Conservation (phyloP, 2,888 invertebrate genomes). For the Cryptocephalus primarius region DNA sequence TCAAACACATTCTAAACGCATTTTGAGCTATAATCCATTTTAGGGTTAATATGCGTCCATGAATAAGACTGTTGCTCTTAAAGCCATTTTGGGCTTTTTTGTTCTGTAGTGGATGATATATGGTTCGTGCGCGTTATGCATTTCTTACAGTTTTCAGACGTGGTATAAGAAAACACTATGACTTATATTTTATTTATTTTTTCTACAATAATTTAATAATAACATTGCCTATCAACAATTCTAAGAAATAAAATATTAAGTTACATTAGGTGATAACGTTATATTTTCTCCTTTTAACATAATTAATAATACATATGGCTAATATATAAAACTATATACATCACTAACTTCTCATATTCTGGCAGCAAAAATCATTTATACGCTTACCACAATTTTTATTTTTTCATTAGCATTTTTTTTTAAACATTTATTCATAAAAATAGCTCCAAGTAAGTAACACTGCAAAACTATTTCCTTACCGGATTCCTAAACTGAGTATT, state of each 20-base stretch:
- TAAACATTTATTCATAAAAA: conserved; percentile 22
- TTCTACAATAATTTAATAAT: conserved; percentile 28
- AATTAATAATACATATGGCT: conserved; percentile 22
- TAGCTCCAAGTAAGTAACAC: conserved; percentile 20
- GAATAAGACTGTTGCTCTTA: too few species aligned
- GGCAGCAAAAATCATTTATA: conserved; percentile 5
- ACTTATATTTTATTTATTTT: conserved; percentile 20
- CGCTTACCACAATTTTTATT: conserved; percentile 19
- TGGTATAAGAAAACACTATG: too few species aligned
- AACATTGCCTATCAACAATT: conserved; percentile 30
- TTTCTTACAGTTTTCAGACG: too few species aligned
- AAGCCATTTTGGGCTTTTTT: too few species aligned
- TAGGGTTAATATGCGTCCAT: too few species aligned
- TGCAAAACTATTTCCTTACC: conserved; percentile 11
- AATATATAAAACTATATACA: conserved; percentile 32
- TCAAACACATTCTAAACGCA: too few species aligned
- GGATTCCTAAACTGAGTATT: conserved; percentile 16
- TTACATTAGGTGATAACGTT: conserved; percentile 24
- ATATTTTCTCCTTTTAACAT: conserved; percentile 9
- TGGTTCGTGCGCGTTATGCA: too few species aligned
- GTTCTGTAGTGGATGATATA: too few species aligned
- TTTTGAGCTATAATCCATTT: too few species aligned
- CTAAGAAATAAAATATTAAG: conserved; percentile 26
- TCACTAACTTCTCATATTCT: conserved; percentile 22
- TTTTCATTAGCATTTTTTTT: conserved; percentile 4